phyloP scores from a whole-genome alignment of 1,140 invertebrate genomes.

The Zelostemma sp. region DNA sequence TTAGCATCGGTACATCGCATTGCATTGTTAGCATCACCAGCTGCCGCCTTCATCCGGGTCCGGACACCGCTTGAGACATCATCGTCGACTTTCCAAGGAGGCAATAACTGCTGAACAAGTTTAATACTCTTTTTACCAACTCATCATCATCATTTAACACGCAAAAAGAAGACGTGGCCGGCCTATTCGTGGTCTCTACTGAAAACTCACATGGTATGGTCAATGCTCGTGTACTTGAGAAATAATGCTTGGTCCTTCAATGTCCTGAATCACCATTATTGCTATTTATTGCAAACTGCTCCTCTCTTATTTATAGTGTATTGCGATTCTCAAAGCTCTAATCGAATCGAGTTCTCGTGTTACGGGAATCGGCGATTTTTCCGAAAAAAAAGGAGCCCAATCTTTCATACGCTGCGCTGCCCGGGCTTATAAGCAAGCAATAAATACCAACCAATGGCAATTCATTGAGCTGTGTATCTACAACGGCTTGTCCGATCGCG shows the following conservation, averaged over 20 bases:
- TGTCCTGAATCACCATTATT: constrained; percentile 51
- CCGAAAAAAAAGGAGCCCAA: too few relatives aligned
- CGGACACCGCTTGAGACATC: constrained; percentile 56
- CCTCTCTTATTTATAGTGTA: constrained; percentile 10
- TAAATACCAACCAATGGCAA: constrained; percentile 63
- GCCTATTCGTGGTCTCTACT: constrained; percentile 69
- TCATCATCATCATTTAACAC: constrained; percentile 48
- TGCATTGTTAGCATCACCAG: constrained; percentile 63
- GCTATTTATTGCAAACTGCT: constrained; percentile 50
- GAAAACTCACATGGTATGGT: constrained; percentile 68
- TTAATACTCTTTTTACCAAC: constrained; percentile 68
- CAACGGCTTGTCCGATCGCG: constrained; percentile 24
- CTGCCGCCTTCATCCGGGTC: constrained; percentile 54
- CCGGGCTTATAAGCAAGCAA: constrained; percentile 49
- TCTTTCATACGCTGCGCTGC: constrained; percentile 21
- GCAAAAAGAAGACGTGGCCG: constrained; percentile 62
- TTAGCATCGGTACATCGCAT: constrained; percentile 66
- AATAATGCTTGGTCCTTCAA: constrained; percentile 32
- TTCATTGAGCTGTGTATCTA: constrained; percentile 59
- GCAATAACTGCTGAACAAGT: constrained; percentile 69
- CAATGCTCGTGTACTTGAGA: constrained; percentile 59
- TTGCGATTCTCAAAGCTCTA: constrained; percentile 36
- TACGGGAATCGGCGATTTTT: too few relatives aligned
- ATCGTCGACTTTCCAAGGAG: constrained; percentile 69
- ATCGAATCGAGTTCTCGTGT: constrained; percentile 31